These are phyloP conservation scores for Caerostris extrusa DNA, from an alignment of 1,140 invertebrate species.

Conservation along the genomic window DNA sequence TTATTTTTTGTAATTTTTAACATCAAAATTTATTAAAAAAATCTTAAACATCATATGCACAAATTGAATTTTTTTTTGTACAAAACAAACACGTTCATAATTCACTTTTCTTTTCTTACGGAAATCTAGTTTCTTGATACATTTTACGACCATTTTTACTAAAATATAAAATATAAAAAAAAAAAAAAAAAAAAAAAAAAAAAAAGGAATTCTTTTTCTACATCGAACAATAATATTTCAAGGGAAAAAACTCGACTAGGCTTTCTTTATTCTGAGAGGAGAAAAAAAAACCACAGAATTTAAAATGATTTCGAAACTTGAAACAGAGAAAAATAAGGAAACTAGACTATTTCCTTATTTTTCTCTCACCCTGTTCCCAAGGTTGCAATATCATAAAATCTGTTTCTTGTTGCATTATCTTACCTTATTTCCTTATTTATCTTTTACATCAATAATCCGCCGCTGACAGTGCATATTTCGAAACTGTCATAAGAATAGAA, in stretches of 20 bases:
- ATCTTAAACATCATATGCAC: no score
- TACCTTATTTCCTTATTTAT: conserved; percentile 43
- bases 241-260: not conserved
- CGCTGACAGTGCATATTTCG: conserved; percentile 19
- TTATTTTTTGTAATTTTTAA: no score
- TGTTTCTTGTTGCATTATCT: not conserved
- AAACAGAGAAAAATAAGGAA: conserved; percentile 4
- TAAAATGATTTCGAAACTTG: not conserved
- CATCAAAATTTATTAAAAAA: no score
- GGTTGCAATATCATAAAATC: not conserved
- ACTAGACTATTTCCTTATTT: not conserved
- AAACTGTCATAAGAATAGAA: not conserved
- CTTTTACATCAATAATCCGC: not conserved
- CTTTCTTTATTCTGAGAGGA: not conserved
- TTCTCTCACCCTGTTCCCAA: not conserved
- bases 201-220: no score
- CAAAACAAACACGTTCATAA: no score
- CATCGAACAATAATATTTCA: no score
- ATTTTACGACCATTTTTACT: no score
- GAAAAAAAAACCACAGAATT: not conserved
- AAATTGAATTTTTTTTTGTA: no score
- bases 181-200: no score
- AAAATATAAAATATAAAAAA: no score
- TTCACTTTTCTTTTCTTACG: no score
- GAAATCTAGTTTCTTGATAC: no score